Base-by-base conservation (phyloP, 2,888 invertebrate genomes). In the Athetis lepigone region DNA sequence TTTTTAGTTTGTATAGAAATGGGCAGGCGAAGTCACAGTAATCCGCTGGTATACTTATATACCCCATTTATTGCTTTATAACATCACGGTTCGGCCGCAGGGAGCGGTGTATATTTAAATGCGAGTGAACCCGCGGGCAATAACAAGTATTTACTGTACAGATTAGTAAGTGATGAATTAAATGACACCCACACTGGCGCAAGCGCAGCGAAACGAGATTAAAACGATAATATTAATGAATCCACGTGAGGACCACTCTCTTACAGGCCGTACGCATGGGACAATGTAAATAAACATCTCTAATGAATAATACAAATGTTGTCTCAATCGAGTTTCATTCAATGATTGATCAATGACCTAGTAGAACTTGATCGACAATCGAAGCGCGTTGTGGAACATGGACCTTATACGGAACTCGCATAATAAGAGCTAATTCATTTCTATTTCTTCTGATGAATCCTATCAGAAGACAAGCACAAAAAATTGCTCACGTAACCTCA, bases 141-240 rank as follows among this genome's bases (percentile, higher is more conserved):
- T n/a, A n/a, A n/a, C n/a, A n/a, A n/a, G n/a, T n/a, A n/a, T n/a
- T n/a, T n/a, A n/a, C n/a, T n/a, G 65, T 58, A 57, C 57, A 66
- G 51, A 66, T 74, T 75, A 75, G 60, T 77, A 54, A 55, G 65
- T 56, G 57, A 76, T 77, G 61, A 70, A 80, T 82, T 82, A 76
- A 65, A 47, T 39, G 21, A 77, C 75, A 70, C 83, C 82, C 73
- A 83, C 84, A n/a, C n/a, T n/a, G n/a, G n/a, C n/a, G 78, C 78
- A 59, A 11, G 47, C 29, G 19, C 25, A 65, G 63, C 61, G 70
- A 75, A 73, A 70, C 61, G 52, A 42, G 49, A 62, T 68, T 29
- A 42, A 33, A 40, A 23, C 27, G 66, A 75, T 69, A 66, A 65
- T 59, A 63, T 50, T 69, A 75, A 77, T 65, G 67, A 55, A 54